phyloP scores from a whole-genome alignment of 1,140 invertebrate genomes.

The Dendrolimus punctatus region DNA sequence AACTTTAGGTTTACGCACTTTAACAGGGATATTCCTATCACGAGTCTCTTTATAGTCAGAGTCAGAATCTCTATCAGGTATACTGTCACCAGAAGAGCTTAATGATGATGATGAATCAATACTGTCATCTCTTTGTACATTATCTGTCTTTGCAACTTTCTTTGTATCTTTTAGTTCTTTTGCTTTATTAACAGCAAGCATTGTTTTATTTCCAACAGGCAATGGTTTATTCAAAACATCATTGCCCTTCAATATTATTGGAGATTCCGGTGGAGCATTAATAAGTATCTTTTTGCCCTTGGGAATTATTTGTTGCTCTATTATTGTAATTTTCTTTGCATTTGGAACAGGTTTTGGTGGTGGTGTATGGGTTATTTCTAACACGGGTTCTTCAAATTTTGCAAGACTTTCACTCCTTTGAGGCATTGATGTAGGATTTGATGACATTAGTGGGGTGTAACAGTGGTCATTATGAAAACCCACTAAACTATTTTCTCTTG shows the following conservation, averaged over 20 bases:
- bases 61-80: slow-evolving; percentile 64
- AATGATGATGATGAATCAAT: slow-evolving; percentile 48
- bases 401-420: slow-evolving; percentile 41
- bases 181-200: too few species aligned
- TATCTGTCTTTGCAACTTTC: slow-evolving; percentile 23
- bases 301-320: slow-evolving; percentile 65
- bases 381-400: slow-evolving; percentile 53
- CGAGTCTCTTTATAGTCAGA: slow-evolving; percentile 64
- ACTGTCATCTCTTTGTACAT: slow-evolving; percentile 37
- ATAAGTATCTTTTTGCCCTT: slow-evolving; percentile 67
- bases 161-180: slow-evolving; percentile 34
- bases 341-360: slow-evolving; percentile 54
- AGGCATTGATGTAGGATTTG: slow-evolving; percentile 55
- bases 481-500: slow-evolving; percentile 63
- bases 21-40: slow-evolving; percentile 37
- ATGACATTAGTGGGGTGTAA: slow-evolving; percentile 76
- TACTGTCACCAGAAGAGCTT: slow-evolving; percentile 56
- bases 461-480: slow-evolving; percentile 79
- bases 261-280: slow-evolving; percentile 43
- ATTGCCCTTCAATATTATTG: slow-evolving; percentile 57
- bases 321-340: slow-evolving; percentile 67
- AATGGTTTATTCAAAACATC: slow-evolving; percentile 58
- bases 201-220: slow-evolving; percentile 27
- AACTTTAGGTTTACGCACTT: slow-evolving; percentile 38
- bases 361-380: slow-evolving; percentile 56